These are phyloP conservation scores for Villa cingulata DNA, from an alignment of 2,888 invertebrate species.

Conservation along the genomic window DNA sequence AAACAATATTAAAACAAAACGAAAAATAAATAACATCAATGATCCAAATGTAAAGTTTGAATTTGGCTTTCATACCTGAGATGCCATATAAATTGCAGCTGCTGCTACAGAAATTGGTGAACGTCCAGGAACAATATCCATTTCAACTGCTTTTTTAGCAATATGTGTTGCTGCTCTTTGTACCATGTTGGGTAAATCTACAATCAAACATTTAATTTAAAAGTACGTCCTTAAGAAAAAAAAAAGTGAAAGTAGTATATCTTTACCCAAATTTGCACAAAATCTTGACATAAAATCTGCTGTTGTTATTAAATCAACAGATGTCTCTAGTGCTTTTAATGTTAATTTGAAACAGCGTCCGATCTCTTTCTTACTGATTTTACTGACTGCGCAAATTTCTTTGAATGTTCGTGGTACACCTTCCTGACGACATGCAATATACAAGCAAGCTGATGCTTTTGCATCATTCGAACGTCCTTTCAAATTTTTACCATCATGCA, in stretches of 20 bases:
- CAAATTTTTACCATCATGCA: slow-evolving; percentile 89
- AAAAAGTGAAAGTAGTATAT: background rate
- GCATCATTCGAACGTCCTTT: slow-evolving; percentile 96
- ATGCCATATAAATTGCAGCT: slow-evolving; percentile 99
- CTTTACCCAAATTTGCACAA: slow-evolving; percentile 76
- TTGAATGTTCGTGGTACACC: slow-evolving; percentile 98
- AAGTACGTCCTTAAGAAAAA: background rate
- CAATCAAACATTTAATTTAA: slow-evolving; percentile 1
- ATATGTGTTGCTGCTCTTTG: slow-evolving; percentile 93
- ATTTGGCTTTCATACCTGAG: slow-evolving; percentile 49
- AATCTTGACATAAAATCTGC: slow-evolving; percentile 99
- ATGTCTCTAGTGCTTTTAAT: slow-evolving; percentile 88
- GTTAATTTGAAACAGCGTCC: slow-evolving; percentile 97
- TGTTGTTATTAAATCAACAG: slow-evolving; percentile 93
- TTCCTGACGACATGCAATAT: slow-evolving; percentile 97
- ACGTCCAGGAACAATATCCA: slow-evolving; percentile 94
- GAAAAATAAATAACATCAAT: background rate
- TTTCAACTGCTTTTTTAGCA: slow-evolving; percentile 88
- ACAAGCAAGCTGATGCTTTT: slow-evolving; percentile 95
- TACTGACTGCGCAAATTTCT: slow-evolving; percentile 98
- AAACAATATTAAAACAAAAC: background rate
- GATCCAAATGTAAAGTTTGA: background rate
- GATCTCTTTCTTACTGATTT: slow-evolving; percentile 98
- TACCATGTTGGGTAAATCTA: slow-evolving; percentile 63
- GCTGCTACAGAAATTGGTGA: slow-evolving; percentile 98